A percentile compares a stretch with the other conserved stretches of the same genome.
phyloP scores from a whole-genome alignment of 2,113 vertebrate species.

The Chinchilla lanigera region DNA sequence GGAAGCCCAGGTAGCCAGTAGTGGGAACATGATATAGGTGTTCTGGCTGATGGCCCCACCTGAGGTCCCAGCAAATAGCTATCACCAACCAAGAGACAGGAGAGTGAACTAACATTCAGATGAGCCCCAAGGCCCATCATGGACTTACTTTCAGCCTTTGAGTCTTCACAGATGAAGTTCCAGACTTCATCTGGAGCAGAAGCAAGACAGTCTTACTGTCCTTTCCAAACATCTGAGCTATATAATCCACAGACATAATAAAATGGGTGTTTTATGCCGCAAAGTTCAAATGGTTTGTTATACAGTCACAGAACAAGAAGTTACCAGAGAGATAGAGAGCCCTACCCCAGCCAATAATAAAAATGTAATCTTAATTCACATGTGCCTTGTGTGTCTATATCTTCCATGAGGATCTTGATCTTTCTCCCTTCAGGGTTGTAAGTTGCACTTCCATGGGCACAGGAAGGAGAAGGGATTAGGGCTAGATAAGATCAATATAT shows the following conservation, averaged over 20 bases:
- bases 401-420: neutral
- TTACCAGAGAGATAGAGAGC: neutral
- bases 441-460: neutral
- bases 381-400: neutral
- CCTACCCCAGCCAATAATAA: neutral
- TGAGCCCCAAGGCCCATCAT: neutral
- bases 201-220: neutral
- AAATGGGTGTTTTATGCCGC: neutral
- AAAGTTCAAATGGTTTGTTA: neutral
- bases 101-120: neutral
- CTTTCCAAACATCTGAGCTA: neutral
- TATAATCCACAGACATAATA: neutral
- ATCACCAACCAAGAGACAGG: neutral
- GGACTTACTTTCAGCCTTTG: neutral
- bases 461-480: neutral
- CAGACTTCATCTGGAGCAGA: neutral
- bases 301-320: neutral
- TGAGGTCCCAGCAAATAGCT: neutral
- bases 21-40: neutral
- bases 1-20: neutral
- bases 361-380: neutral
- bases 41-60: neutral
- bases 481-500: neutral
- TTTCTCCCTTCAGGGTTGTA: neutral
- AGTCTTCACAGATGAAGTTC: neutral